Base-by-base conservation (phyloP, 2,888 invertebrate species). In the Xestia ashworthii region DNA sequence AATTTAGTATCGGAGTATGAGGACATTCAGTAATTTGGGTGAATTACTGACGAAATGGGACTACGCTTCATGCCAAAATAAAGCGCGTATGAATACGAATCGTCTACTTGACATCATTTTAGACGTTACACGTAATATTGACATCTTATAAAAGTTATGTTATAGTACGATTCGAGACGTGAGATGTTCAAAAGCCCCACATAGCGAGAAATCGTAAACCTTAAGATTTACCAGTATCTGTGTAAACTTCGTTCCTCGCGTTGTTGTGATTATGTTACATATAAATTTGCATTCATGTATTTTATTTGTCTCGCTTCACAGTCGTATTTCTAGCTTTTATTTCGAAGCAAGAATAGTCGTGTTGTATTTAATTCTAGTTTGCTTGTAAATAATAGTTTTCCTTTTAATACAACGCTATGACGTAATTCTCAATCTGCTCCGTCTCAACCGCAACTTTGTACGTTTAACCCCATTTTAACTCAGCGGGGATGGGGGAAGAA, bases 31-130 rank as follows among this genome's bases (percentile, higher is more conserved):
- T 90, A 87, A 91, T 91, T 91, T 89, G 58, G 77, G 65, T 88
- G 90, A 94, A 88, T 93, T 93, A 93, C 92, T 90, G 90, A 91
- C 86, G 88, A 77, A 82, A 84, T 86, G 88, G 87, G 88, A 88
- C 86, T 85, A 84, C 77, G 76, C 88, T 87, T 90, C 89, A 86
- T 87, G 86, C 85, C 85, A 90, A 92, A 92, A 92, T 91, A 91
- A 91, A 90, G 88, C 90, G 78, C 85, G 85, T 80, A 87, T 91
- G 94, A 93, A 94, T 94, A 94, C 92, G 89, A 93, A 94, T 93
- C 68, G 90, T 80, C 88, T 89, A 82, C 80, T 94, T 93, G 91
- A 87, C 87, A 84, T 66, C 46, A 73, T 80, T 82, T 84, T 82
- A 85, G 76, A 80, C 44, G 82, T 88, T 81, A 76, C 83, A 79